Evolutionary conservation across 2,113 vertebrate genomes (phyloP).

Genomic region (Vulpes vulpes): DNA sequence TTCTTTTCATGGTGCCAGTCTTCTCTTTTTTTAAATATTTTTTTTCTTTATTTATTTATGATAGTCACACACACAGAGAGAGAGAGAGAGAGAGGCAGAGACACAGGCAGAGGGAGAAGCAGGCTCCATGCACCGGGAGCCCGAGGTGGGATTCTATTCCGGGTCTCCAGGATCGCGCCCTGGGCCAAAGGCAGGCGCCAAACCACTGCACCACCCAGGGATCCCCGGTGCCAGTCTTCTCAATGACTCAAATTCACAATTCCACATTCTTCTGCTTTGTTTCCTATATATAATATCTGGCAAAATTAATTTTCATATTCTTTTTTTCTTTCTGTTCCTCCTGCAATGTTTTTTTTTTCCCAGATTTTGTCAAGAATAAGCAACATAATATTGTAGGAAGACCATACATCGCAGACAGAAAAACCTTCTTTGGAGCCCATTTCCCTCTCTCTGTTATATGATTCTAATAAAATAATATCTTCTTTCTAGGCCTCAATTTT

Average conservation of each 20-base stretch:
- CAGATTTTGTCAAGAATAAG: neutral
- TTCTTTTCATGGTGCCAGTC: neutral
- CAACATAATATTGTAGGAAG: neutral
- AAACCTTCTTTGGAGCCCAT: neutral
- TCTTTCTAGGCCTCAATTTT: neutral
- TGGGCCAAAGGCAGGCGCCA: no score
- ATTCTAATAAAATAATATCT: neutral
- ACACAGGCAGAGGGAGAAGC: no score
- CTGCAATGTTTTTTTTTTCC: neutral
- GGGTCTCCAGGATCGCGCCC: no score
- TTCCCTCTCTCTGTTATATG: neutral
- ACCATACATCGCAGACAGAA: neutral
- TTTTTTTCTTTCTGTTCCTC: neutral
- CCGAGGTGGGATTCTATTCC: no score
- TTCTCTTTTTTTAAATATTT: neutral
- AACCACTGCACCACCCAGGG: no score
- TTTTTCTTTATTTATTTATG: no score
- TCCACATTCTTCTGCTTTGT: neutral
- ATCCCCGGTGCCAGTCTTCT: neutral
- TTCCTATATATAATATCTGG: neutral
- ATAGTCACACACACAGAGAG: no score
- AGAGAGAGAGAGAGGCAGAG: no score
- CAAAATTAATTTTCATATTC: neutral
- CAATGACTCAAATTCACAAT: conserved; percentile 12
- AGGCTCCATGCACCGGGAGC: no score